Conservation (phyloP, 2,113 vertebrate genomes). For the Tauraco erythrolophus region DNA sequence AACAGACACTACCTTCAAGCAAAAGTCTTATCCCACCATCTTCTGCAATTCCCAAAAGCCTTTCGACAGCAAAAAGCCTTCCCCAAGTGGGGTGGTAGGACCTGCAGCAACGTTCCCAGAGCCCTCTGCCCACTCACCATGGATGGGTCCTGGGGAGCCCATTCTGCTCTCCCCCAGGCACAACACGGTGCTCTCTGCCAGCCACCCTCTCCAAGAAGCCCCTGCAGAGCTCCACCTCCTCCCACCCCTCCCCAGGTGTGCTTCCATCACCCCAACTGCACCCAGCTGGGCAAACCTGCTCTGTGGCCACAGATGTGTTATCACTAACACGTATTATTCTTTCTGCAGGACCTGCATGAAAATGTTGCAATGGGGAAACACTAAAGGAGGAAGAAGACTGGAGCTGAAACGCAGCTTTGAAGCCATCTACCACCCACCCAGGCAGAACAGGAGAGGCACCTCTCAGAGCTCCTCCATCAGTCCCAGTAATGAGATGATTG, state of each 20-base stretch:
- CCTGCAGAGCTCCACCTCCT: background rate
- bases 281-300: background rate
- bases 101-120: accelerated
- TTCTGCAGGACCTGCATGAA: background rate
- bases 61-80: background rate
- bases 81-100: background rate
- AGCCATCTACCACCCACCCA: background rate
- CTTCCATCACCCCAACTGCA: accelerated
- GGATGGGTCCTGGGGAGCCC: accelerated
- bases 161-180: background rate
- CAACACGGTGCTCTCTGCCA: accelerated
- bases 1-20: background rate
- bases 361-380: accelerated
- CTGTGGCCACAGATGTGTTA: no score
- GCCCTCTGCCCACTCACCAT: accelerated
- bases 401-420: accelerated
- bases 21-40: background rate
- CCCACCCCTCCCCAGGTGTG: background rate
- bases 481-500: background rate
- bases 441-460: background rate
- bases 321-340: accelerated
- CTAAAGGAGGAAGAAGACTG: background rate
- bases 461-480: background rate
- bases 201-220: background rate
- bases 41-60: background rate